A percentile compares a stretch with the other conserved stretches of the same genome.
These are phyloP conservation scores for Micrasema minimum DNA, from an alignment of 1,140 invertebrate genomes.

Conservation along the genomic window DNA sequence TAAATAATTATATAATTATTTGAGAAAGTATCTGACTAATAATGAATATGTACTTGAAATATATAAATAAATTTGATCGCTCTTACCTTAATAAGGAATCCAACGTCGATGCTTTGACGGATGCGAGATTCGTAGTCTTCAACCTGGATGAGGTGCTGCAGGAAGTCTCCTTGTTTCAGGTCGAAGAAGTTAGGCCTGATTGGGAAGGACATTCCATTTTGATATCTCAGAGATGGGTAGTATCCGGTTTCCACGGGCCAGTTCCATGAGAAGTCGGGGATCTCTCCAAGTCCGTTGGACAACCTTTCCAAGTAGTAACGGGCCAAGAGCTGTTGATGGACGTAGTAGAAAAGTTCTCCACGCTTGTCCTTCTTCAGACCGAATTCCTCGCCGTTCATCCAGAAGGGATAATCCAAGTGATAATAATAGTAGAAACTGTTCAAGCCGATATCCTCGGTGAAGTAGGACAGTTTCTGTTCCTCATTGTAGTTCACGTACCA, in stretches of 20 bases:
- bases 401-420: conserved; percentile 72
- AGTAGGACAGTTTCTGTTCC: conserved; percentile 73
- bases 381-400: conserved; percentile 66
- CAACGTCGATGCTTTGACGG: conserved; percentile 71
- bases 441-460: conserved; percentile 78
- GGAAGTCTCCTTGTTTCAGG: conserved; percentile 56
- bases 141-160: conserved; percentile 63
- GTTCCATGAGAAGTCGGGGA: conserved; percentile 69
- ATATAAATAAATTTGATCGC: neutral
- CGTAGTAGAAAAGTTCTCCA: conserved; percentile 73
- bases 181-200: conserved; percentile 66
- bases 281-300: conserved; percentile 71
- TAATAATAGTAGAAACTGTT: conserved; percentile 76
- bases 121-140: conserved; percentile 71
- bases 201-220: conserved; percentile 75
- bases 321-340: conserved; percentile 71
- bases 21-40: too few species aligned
- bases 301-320: conserved; percentile 78
- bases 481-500: conserved; percentile 64
- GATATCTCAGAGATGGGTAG: conserved; percentile 71
- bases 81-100: conserved; percentile 66
- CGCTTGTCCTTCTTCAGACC: conserved; percentile 66
- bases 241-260: conserved; percentile 71
- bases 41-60: conserved; percentile 3
- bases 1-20: too few species aligned